Conservation (phyloP, 2,797 vertebrate species). For the Cetoscarus ocellatus region DNA sequence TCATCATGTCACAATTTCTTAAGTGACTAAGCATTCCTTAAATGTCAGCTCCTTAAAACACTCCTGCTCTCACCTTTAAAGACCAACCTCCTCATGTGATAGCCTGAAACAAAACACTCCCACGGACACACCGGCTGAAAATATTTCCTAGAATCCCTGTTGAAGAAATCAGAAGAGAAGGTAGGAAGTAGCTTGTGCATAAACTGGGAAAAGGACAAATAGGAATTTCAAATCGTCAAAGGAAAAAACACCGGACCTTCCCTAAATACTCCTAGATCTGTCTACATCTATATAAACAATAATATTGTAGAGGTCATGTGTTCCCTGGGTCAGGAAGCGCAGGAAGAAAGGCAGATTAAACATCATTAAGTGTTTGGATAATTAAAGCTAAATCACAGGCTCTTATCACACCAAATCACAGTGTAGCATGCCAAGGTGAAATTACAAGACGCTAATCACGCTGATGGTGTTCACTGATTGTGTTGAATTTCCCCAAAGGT, state of each 20-base stretch:
- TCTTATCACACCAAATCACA: slow-evolving; percentile 66
- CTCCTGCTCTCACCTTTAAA: slow-evolving; percentile 11
- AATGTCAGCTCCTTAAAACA: too few relatives aligned
- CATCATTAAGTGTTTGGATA: slow-evolving; percentile 76
- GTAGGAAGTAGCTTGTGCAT: slow-evolving; percentile 56
- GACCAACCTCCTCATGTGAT: slow-evolving; percentile 1
- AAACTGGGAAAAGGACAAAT: slow-evolving; percentile 70
- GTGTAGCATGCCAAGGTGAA: slow-evolving; percentile 65
- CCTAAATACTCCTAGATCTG: slow-evolving; percentile 69
- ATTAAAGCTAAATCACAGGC: slow-evolving; percentile 68
- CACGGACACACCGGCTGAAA: slow-evolving; percentile 14
- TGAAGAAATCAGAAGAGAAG: slow-evolving; percentile 71
- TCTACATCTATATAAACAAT: slow-evolving; percentile 77
- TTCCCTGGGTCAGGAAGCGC: slow-evolving; percentile 69
- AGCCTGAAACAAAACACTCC: slow-evolving; percentile 33
- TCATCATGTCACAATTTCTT: too few relatives aligned
- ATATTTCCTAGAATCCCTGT: slow-evolving; percentile 60
- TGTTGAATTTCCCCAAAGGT: slow-evolving; percentile 45
- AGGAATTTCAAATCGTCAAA: slow-evolving; percentile 66
- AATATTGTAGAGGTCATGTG: slow-evolving; percentile 63
- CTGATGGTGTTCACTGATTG: slow-evolving; percentile 71
- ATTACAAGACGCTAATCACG: slow-evolving; percentile 71
- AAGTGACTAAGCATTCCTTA: too few relatives aligned
- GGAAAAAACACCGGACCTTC: slow-evolving; percentile 75
- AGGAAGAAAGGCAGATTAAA: slow-evolving; percentile 76